Conservation (phyloP, 2,113 vertebrate genomes). For the Ictalurus furcatus region DNA sequence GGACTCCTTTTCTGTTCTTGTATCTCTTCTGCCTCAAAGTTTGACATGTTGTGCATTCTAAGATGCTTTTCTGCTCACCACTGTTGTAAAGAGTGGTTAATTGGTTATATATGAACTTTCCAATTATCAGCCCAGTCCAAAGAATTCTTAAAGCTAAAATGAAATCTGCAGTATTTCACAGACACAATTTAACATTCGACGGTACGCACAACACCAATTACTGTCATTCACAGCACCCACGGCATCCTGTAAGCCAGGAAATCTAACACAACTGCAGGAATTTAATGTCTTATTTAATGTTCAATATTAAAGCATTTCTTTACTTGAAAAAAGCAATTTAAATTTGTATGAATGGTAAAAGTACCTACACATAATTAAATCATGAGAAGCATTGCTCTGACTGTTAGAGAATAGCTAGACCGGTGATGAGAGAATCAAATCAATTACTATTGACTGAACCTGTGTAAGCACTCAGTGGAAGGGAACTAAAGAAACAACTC, state of each 20-base stretch:
- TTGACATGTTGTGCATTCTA: background rate
- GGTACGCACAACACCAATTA: background rate
- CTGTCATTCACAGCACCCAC: background rate
- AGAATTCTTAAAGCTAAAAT: background rate
- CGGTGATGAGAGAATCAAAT: constrained; percentile 45
- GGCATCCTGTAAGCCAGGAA: background rate
- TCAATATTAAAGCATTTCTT: background rate
- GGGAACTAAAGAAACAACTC: constrained; percentile 47
- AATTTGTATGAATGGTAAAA: constrained; percentile 22
- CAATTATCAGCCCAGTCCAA: background rate
- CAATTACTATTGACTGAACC: constrained; percentile 48
- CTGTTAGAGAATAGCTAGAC: constrained; percentile 32
- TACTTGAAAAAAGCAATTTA: background rate
- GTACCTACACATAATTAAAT: constrained; percentile 4
- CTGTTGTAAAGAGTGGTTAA: background rate
- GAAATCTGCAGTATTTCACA: background rate
- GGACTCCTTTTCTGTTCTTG: background rate
- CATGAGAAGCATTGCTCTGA: constrained; percentile 1
- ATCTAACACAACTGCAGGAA: background rate
- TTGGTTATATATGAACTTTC: background rate
- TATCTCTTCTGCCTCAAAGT: background rate
- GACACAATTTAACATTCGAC: background rate
- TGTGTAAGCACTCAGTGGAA: constrained; percentile 48
- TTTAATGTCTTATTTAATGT: background rate
- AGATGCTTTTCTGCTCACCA: background rate